phyloP scores from a whole-genome alignment of 2,888 invertebrate species.

The Sphinx pinastri region DNA sequence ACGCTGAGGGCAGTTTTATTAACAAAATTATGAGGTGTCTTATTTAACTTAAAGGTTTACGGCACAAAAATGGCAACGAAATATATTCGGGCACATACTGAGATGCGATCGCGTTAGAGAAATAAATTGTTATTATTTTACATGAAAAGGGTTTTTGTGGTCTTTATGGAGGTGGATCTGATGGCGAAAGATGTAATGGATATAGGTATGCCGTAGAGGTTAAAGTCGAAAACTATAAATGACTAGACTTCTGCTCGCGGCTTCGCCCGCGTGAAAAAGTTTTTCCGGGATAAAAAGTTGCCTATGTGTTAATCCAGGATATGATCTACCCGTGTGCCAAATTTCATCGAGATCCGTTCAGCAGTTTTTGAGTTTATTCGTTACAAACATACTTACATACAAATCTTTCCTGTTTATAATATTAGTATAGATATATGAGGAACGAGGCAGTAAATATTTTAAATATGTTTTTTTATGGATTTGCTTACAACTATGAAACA shows the following conservation, averaged over 20 bases:
- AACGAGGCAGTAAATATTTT: neutral
- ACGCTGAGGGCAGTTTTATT: conserved; percentile 20
- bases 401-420: too few relatives aligned
- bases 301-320: too few relatives aligned
- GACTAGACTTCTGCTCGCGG: too few relatives aligned
- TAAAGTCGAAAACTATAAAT: neutral
- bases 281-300: too few relatives aligned
- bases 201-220: neutral
- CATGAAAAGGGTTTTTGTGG: neutral
- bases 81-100: neutral
- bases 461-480: too few relatives aligned
- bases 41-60: conserved; percentile 12
- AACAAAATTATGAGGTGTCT: conserved; percentile 23
- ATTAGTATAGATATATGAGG: too few relatives aligned
- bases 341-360: too few relatives aligned
- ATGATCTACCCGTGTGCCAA: too few relatives aligned
- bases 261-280: too few relatives aligned
- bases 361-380: too few relatives aligned
- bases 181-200: neutral
- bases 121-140: conserved; percentile 21
- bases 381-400: too few relatives aligned
- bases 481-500: too few relatives aligned
- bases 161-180: neutral
- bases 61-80: conserved; percentile 9
- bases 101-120: conserved; percentile 16